Percentiles rank a stretch among this genome's conserved stretches.
Evolutionary conservation across 35 echinoderm and acorn worm genomes (phyloP).

Genomic region (Heliocidaris erythrogramma): DNA sequence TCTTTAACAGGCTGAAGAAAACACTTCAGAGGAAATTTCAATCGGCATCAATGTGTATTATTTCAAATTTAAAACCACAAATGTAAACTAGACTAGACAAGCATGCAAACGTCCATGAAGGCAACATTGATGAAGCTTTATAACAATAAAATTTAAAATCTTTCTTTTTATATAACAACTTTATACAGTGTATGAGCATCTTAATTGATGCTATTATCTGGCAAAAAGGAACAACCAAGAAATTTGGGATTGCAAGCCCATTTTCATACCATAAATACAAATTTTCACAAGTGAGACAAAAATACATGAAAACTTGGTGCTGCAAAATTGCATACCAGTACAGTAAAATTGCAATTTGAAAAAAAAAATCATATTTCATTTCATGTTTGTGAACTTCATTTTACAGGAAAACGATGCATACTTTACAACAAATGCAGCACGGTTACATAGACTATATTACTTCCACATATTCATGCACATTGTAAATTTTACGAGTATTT

Average conservation of each 20-base stretch:
- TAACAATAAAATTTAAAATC: not conserved
- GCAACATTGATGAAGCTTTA: not conserved
- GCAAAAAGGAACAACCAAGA: not conserved
- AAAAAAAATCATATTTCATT: no score
- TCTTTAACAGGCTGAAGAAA: no score
- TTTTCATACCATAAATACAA: not conserved
- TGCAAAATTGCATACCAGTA: no score
- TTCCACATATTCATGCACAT: not conserved
- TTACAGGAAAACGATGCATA: not conserved
- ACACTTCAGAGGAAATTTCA: no score
- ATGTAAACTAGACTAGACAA: not conserved
- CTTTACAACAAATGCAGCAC: conserved; percentile 11
- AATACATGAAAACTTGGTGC: no score
- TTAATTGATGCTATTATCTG: not conserved
- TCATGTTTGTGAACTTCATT: not conserved
- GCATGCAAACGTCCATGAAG: not conserved
- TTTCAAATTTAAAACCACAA: not conserved
- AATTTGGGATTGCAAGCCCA: not conserved
- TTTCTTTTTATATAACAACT: not conserved
- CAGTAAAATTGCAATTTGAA: no score
- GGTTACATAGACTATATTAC: not conserved
- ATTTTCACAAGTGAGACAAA: not conserved
- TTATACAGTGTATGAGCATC: not conserved
- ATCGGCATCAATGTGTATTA: no score
- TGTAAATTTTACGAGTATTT: no score